A percentile compares a stretch with the other conserved stretches of the same genome.
Conservation (phyloP, 2,888 invertebrate species). For the Sarcophaga rosellei region DNA sequence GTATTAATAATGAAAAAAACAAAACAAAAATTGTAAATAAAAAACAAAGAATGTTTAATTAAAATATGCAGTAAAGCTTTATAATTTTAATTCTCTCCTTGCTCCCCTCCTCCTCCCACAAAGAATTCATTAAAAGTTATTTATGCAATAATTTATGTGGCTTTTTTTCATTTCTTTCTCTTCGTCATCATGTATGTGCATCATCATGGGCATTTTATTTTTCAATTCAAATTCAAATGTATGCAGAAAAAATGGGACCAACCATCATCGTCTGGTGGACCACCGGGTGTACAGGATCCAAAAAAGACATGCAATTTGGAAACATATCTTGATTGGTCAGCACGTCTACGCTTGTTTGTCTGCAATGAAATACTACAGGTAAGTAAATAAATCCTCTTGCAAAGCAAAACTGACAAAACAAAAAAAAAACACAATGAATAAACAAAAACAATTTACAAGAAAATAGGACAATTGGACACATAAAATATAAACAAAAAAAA, state of each 20-base stretch:
- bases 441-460: background rate
- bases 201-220: background rate
- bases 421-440: constrained; percentile 15
- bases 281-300: constrained; percentile 78
- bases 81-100: background rate
- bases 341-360: constrained; percentile 80
- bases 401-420: background rate
- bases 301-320: constrained; percentile 81
- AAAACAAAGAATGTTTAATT: constrained; percentile 5
- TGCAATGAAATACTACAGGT: constrained; percentile 81
- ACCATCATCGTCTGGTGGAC: constrained; percentile 77
- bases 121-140: constrained; percentile 33
- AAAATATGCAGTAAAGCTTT: background rate
- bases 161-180: background rate
- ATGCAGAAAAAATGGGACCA: constrained; percentile 79
- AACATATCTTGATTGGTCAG: constrained; percentile 81
- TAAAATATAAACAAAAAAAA: constrained; percentile 34
- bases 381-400: constrained; percentile 66
- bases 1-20: background rate
- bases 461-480: background rate
- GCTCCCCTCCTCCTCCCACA: background rate
- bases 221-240: background rate
- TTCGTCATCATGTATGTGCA: background rate
- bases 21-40: too few species aligned
- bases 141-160: constrained; percentile 17